phyloP scores from a whole-genome alignment of 2,797 vertebrate species.

The Serranus cabrilla region DNA sequence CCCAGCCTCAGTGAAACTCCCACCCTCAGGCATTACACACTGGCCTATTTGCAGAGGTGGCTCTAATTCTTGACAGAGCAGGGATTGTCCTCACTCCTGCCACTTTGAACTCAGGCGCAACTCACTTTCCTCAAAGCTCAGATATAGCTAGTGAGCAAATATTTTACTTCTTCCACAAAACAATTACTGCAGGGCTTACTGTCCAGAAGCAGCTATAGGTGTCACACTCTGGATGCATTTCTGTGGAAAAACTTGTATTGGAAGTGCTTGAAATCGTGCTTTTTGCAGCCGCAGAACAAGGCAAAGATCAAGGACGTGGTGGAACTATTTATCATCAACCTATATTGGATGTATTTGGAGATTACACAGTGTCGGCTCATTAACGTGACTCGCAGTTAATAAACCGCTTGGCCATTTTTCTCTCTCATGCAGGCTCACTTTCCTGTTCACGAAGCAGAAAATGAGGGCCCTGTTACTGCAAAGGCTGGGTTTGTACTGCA shows the following conservation, averaged over 20 bases:
- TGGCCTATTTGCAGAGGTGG: constrained; percentile 88
- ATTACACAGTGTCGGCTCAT: constrained; percentile 75
- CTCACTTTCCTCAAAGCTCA: constrained; percentile 71
- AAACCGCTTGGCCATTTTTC: constrained; percentile 74
- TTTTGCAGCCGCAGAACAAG: constrained; percentile 57
- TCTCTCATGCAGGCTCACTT: constrained; percentile 64
- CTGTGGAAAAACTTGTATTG: constrained; percentile 12
- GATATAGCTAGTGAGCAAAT: constrained; percentile 61
- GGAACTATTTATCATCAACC: constrained; percentile 68
- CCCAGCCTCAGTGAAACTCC: constrained; percentile 83
- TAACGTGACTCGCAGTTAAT: constrained; percentile 77
- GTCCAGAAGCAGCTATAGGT: constrained; percentile 39
- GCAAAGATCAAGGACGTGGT: constrained; percentile 67
- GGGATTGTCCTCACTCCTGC: constrained; percentile 78
- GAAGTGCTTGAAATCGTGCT: constrained; percentile 28
- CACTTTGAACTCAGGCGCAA: constrained; percentile 75
- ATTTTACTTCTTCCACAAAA: constrained; percentile 51
- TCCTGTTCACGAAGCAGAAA: constrained; percentile 80
- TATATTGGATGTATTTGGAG: constrained; percentile 71
- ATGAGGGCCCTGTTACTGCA: constrained; percentile 74
- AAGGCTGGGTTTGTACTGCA: constrained; percentile 68
- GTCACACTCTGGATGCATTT: constrained; percentile 25
- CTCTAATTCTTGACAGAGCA: constrained; percentile 87
- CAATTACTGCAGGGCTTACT: constrained; percentile 50
- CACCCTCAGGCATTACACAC: constrained; percentile 85